phyloP scores from a whole-genome alignment of 2,888 invertebrate genomes.

The Cosmia pyralina region DNA sequence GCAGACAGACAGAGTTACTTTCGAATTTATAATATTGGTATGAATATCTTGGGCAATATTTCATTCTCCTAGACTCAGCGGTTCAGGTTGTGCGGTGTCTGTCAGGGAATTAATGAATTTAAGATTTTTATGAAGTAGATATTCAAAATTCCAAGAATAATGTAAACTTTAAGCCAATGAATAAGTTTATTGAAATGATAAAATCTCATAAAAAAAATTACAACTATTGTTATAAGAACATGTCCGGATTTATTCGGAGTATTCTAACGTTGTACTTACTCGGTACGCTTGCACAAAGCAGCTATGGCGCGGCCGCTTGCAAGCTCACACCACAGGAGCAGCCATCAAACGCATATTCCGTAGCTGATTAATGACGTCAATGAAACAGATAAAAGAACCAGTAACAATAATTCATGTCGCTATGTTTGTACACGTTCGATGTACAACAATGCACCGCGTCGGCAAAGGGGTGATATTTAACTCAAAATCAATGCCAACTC shows the following conservation, averaged over 20 bases:
- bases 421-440: constrained; percentile 81
- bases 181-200: neutral
- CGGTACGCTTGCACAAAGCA: constrained; percentile 33
- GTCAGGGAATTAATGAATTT: neutral
- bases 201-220: neutral
- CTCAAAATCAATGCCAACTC: constrained; percentile 88
- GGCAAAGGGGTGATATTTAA: constrained; percentile 85
- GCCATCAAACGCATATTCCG: constrained; percentile 63
- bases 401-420: constrained; percentile 84
- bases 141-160: constrained; percentile 5
- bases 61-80: neutral
- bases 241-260: neutral
- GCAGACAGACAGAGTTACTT: no score
- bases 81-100: neutral
- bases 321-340: constrained; percentile 54
- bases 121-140: neutral
- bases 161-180: neutral
- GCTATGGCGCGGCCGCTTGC: constrained; percentile 23
- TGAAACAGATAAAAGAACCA: constrained; percentile 80
- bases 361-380: constrained; percentile 77
- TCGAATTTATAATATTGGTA: no score
- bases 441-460: constrained; percentile 74
- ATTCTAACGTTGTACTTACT: constrained; percentile 11
- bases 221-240: neutral
- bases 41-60: neutral